These are phyloP conservation scores for Chymomyza fuscimana DNA, from an alignment of 2,888 invertebrate genomes.

Conservation along the genomic window DNA sequence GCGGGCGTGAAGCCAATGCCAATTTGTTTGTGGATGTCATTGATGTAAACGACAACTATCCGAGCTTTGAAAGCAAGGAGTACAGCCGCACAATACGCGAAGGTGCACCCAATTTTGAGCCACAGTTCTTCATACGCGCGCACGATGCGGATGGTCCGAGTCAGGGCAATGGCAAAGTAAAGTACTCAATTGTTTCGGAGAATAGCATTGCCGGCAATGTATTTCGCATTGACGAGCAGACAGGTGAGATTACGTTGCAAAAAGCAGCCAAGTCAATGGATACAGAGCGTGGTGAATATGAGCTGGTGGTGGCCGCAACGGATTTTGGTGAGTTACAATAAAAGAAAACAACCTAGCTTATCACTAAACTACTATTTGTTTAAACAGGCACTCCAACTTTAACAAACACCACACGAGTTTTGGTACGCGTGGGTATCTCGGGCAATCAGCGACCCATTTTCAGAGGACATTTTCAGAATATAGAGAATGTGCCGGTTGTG, in stretches of 20 bases:
- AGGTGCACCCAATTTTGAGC: constrained; percentile 87
- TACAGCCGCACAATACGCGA: constrained; percentile 89
- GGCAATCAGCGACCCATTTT: constrained; percentile 91
- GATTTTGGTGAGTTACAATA: constrained; percentile 82
- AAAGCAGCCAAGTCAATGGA: constrained; percentile 86
- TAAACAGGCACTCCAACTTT: constrained; percentile 83
- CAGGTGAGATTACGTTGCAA: constrained; percentile 86
- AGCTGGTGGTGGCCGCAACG: constrained; percentile 84
- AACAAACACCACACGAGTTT: constrained; percentile 84
- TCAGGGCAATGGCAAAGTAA: constrained; percentile 86
- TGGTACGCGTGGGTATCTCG: constrained; percentile 88
- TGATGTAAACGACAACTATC: constrained; percentile 89
- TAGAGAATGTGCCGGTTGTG: constrained; percentile 81
- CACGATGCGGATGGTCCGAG: constrained; percentile 87
- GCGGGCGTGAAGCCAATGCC: constrained; percentile 86
- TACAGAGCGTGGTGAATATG: constrained; percentile 87
- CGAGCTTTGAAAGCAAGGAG: constrained; percentile 85
- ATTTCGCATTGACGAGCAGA: constrained; percentile 84
- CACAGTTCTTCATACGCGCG: constrained; percentile 89
- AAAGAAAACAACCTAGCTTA: not conserved
- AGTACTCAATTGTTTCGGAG: constrained; percentile 85
- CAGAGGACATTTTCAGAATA: constrained; percentile 85
- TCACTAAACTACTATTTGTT: not conserved
- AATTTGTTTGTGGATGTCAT: constrained; percentile 86
- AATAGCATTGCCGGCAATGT: constrained; percentile 85